Evolutionary conservation across 2,888 invertebrate species (phyloP).

Genomic region (Melieria picta): DNA sequence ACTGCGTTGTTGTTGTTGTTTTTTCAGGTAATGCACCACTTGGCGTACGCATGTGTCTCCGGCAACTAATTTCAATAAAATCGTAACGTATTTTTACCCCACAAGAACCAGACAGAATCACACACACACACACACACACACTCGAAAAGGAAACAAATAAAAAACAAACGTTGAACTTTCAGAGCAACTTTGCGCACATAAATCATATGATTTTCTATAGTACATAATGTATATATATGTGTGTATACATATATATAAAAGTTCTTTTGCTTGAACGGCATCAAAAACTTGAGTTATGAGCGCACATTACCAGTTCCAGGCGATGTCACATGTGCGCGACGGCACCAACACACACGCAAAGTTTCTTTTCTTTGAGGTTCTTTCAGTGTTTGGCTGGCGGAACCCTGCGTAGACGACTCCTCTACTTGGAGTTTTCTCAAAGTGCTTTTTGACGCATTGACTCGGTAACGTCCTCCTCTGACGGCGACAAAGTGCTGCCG

Average conservation of each 20-base stretch:
- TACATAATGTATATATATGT: background rate
- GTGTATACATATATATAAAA: conserved; percentile 16
- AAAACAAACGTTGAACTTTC: conserved; percentile 5
- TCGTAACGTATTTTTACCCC: conserved; percentile 46
- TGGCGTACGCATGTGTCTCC: conserved; percentile 1
- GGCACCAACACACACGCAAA: background rate
- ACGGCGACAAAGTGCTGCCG: conserved; percentile 10
- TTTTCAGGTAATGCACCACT: conserved; percentile 40
- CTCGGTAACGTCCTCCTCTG: conserved; percentile 47
- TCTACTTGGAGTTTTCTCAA: background rate
- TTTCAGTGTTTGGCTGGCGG: too few relatives aligned
- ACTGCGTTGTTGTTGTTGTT: background rate
- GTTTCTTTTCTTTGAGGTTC: background rate
- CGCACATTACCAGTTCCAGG: conserved; percentile 17
- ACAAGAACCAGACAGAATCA: background rate
- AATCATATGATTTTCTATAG: conserved; percentile 27
- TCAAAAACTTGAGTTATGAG: conserved; percentile 8
- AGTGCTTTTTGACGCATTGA: conserved; percentile 45
- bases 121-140: too few relatives aligned
- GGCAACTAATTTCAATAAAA: conserved; percentile 45
- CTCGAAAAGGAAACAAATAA: too few relatives aligned
- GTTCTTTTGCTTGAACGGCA: conserved; percentile 8
- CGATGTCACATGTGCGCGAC: background rate
- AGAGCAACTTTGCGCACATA: conserved; percentile 10
- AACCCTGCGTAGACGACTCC: too few relatives aligned